Conservation (phyloP, 2,888 invertebrate genomes). For the Acrobasis suavella region DNA sequence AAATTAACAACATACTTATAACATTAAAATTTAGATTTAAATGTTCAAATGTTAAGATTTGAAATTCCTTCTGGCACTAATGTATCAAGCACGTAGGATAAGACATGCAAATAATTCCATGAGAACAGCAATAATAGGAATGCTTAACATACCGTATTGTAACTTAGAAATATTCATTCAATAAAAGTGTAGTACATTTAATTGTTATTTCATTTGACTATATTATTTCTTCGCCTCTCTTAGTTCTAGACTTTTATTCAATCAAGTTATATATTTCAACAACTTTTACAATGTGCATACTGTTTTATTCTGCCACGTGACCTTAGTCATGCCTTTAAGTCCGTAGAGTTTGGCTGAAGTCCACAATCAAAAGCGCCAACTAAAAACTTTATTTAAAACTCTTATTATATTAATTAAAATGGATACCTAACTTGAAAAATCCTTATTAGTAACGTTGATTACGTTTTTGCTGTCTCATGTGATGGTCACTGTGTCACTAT, state of each 20-base stretch:
- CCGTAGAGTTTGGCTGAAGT: too few relatives aligned
- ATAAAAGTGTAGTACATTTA: constrained; percentile 44
- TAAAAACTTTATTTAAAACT: too few relatives aligned
- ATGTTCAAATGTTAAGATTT: not conserved
- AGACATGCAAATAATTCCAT: constrained; percentile 28
- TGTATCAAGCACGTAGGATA: constrained; percentile 29
- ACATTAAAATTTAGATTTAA: not conserved
- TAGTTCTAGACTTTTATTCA: not conserved
- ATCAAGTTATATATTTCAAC: too few relatives aligned
- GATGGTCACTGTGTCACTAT: too few relatives aligned
- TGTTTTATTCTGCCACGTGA: too few relatives aligned
- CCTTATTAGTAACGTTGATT: too few relatives aligned
- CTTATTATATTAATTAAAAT: too few relatives aligned
- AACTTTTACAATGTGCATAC: too few relatives aligned
- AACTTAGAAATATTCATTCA: constrained; percentile 41
- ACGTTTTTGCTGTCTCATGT: too few relatives aligned
- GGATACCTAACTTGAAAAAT: too few relatives aligned
- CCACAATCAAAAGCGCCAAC: too few relatives aligned
- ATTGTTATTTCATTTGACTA: constrained; percentile 32
- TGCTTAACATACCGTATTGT: constrained; percentile 37
- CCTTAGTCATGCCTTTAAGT: too few relatives aligned
- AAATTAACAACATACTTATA: not conserved
- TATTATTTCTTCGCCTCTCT: constrained; percentile 20
- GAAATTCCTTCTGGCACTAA: constrained; percentile 21
- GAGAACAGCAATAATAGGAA: constrained; percentile 38